phyloP scores from a whole-genome alignment of 1,140 invertebrate genomes.

The Calosoma granatense region DNA sequence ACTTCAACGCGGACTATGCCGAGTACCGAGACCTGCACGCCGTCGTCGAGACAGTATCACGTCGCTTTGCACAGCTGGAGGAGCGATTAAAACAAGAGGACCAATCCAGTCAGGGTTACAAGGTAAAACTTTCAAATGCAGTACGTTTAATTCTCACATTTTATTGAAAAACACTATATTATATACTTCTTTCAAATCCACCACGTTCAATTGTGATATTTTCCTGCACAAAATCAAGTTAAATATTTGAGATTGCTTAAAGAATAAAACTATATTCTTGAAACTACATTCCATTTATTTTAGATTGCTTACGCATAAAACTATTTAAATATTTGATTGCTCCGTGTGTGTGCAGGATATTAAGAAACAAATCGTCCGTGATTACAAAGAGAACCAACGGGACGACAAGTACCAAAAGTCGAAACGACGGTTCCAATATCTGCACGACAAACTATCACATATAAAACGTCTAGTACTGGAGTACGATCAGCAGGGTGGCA shows the following conservation, averaged over 20 bases:
- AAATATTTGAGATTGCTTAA: too few species aligned
- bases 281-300: too few species aligned
- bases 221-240: too few species aligned
- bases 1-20: slow-evolving; percentile 75
- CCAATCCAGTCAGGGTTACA: slow-evolving; percentile 36
- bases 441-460: slow-evolving; percentile 82
- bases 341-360: slow-evolving; percentile 48
- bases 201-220: not conserved
- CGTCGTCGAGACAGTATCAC: slow-evolving; percentile 63
- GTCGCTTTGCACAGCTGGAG: slow-evolving; percentile 64
- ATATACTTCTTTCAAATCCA: too few species aligned
- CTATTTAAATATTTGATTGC: not conserved
- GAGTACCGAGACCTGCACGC: slow-evolving; percentile 71
- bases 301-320: too few species aligned
- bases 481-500: slow-evolving; percentile 59
- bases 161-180: too few species aligned
- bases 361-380: slow-evolving; percentile 64
- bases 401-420: slow-evolving; percentile 60
- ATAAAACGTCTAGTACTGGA: slow-evolving; percentile 78
- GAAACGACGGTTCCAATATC: slow-evolving; percentile 68
- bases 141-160: too few species aligned
- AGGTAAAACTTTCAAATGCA: too few species aligned
- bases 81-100: slow-evolving; percentile 48
- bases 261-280: too few species aligned
- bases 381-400: slow-evolving; percentile 69